Conservation (phyloP, 2,113 vertebrate genomes). For the Rhynchopsitta pachyrhyncha region DNA sequence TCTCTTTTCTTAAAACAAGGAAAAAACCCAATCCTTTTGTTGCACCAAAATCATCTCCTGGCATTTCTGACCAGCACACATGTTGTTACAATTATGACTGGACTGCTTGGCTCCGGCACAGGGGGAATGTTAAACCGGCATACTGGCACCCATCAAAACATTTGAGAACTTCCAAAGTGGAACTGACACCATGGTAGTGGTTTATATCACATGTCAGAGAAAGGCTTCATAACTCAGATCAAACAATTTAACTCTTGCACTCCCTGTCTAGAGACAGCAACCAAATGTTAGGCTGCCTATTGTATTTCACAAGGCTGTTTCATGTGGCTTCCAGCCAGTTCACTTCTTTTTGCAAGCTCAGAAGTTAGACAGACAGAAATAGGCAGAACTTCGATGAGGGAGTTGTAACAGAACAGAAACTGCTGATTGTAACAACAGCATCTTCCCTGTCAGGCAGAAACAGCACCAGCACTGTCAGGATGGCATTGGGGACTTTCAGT, state of each 20-base stretch:
- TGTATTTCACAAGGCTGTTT: background rate
- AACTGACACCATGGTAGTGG: constrained; percentile 75
- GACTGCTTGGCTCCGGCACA: constrained; percentile 74
- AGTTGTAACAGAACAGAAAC: background rate
- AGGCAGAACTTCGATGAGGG: background rate
- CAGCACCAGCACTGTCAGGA: background rate
- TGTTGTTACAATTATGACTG: constrained; percentile 78
- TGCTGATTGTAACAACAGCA: background rate
- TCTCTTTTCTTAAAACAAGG: constrained; percentile 60
- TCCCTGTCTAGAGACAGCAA: constrained; percentile 29
- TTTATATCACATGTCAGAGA: constrained; percentile 74
- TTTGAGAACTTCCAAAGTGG: constrained; percentile 75
- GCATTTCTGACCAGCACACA: constrained; percentile 75
- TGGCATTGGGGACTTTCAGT: background rate
- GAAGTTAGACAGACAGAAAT: background rate
- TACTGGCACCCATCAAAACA: constrained; percentile 82
- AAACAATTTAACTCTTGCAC: constrained; percentile 70
- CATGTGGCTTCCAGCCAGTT: constrained; percentile 17
- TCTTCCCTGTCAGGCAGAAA: background rate
- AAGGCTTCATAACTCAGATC: constrained; percentile 37
- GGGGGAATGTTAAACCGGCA: constrained; percentile 72
- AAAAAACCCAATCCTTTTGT: constrained; percentile 17
- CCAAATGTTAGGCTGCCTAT: background rate
- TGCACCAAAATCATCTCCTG: constrained; percentile 74
- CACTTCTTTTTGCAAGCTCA: background rate